These are phyloP conservation scores for Caenorhabditis brenneri DNA, from an alignment of 1,140 invertebrate species.

Conservation along the genomic window DNA sequence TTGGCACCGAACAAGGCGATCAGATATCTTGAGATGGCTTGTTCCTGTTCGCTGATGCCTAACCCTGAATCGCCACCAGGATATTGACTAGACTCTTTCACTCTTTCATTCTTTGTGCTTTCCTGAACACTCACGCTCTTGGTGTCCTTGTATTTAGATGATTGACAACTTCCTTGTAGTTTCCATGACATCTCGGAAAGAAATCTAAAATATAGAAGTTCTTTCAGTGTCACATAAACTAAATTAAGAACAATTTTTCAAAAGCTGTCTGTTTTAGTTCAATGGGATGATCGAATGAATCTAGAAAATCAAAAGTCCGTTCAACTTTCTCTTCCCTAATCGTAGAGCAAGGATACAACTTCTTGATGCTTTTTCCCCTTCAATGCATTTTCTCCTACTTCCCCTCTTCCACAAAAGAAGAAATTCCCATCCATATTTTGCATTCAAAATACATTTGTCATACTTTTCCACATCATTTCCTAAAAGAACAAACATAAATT, in stretches of 20 bases:
- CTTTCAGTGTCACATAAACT: neutral
- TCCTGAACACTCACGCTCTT: neutral
- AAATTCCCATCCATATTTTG: no score
- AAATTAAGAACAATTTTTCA: no score
- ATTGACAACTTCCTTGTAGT: neutral
- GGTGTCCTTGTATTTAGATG: neutral
- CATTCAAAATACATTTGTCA: no score
- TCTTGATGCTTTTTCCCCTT: no score
- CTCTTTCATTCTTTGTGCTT: neutral
- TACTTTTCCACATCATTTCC: neutral
- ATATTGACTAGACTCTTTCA: conserved; percentile 1
- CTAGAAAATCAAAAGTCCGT: no score
- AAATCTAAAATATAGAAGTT: neutral
- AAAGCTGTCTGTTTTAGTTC: no score
- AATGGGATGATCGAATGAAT: no score
- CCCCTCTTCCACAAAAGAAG: no score
- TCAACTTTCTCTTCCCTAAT: no score
- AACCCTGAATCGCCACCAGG: neutral
- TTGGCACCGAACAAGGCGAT: neutral
- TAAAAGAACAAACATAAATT: neutral
- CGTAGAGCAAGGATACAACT: no score
- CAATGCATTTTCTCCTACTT: no score
- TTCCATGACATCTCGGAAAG: neutral
- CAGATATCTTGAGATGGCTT: neutral
- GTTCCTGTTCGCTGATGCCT: conserved; percentile 26